Evolutionary conservation across 2,888 invertebrate species (phyloP), one percentile per base, ranked within the genome.

Genomic region (Pseudoips prasinana): DNA sequence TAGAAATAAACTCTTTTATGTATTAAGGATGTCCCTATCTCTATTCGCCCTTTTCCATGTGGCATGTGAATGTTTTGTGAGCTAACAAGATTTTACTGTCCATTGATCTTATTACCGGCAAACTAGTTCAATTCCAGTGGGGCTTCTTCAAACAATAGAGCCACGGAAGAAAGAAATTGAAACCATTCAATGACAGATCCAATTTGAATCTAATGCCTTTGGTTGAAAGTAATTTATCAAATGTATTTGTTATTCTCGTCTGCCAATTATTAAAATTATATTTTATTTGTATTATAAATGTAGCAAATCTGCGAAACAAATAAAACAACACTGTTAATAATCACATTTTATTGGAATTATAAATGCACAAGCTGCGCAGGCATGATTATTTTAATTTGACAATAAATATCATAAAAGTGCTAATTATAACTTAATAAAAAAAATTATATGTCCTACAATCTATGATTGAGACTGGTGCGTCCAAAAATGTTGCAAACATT

Each of bases 331-430:
- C 22, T 20, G 33, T 73, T 84, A 82, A 70, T 85, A 86, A 86
- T 88, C 77, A 86, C 76, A 83, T 71, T 88, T 86, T 87, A 86
- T 66, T 87, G 79, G 83, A 85, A 85, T 86, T 75, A 82, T 79
- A 85, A 83, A 86, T 76, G 83, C 84, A 78, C 63, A 85, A 85
- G 84, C 85, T 74, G 80, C 75, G 65, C 61, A 76, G 70, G 78
- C 81, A 83, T 79, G 68, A 75, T 78, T 75, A 77, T 74, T 76
- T 60, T 69, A 65, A 64, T 70, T 73, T 67, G 62, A 79, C 68
- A 83, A 85, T 85, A 83, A 82, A 82, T 82, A 83, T 70, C 56
- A 65, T 78, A 67, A 73, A 69, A 73, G 82, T 84, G 85, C 85
- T 79, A 76, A 79, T 20, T 20, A 74, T 78, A 75, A 81, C 71